Evolutionary conservation across 2,888 invertebrate species (phyloP), one percentile per base, ranked within the genome.

Genomic region (Amiota minor): DNA sequence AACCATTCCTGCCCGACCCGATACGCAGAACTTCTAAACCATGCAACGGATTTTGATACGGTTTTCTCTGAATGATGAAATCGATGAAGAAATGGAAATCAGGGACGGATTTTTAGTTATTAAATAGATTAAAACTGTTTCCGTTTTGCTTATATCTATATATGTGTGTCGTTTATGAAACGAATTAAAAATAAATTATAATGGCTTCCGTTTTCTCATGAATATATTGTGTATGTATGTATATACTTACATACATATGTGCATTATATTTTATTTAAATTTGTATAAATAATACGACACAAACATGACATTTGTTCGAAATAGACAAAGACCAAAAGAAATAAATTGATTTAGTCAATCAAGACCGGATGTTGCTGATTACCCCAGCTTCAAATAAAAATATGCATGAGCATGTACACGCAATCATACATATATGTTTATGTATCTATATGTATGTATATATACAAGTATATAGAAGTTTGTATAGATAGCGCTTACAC

Each of bases 341-440:
- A 53, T 68, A 68, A 68, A 68, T 50, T 68, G 67, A 53, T 68
- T 68, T 50, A 68, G 50, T 68, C 67, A 68, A 68, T 68, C n/a
- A 68, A 68, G 20, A 68, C 67, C 67, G 67, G 67, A 68, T 53
- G 50, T 68, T 53, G 50, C 53, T 23, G 67, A 50, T 68, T 68
- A 68, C 67, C 50, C 14, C 67, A 35, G 45, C 23, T 35, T 62
- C 62, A 62, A 14, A 14, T 49, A 67, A 47, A 67, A 14, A 67
- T 20, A 67, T 20, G 49, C 65, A 65, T 14, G 49, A 20, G 23
- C n/a, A n/a, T n/a, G n/a, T n/a, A 50, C 20, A 67, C 49, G n/a
- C n/a, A n/a, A n/a, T n/a, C n/a, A n/a, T n/a, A n/a, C n/a, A n/a
- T n/a, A n/a, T n/a, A n/a, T n/a, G n/a, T n/a, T n/a, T n/a, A 67